Conservation (phyloP, 2,797 vertebrate species). For the Xenopus petersii region DNA sequence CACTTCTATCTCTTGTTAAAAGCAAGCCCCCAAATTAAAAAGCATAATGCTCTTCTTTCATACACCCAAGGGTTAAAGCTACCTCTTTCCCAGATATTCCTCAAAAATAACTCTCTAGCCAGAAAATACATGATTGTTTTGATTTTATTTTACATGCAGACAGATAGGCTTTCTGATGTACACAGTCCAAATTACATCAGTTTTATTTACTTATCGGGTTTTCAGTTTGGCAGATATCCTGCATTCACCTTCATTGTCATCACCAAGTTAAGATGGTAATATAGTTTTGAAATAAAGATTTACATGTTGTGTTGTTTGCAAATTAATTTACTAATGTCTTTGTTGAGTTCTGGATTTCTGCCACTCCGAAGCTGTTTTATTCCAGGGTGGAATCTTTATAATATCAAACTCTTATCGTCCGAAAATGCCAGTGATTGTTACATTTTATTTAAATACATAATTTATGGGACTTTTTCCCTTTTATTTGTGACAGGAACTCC, state of each 20-base stretch:
- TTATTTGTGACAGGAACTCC: slow-evolving; percentile 76
- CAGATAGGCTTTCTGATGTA: background rate
- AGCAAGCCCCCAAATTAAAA: background rate
- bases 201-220: background rate
- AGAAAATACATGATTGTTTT: background rate
- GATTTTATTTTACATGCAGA: background rate
- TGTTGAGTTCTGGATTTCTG: background rate
- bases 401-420: too few relatives aligned
- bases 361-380: background rate
- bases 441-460: background rate
- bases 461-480: too few relatives aligned
- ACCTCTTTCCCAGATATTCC: background rate
- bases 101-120: background rate
- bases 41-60: slow-evolving; percentile 1
- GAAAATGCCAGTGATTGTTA: background rate
- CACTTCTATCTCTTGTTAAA: too few relatives aligned
- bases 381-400: background rate
- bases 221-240: slow-evolving; percentile 3
- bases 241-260: background rate
- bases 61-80: background rate
- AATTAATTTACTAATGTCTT: background rate
- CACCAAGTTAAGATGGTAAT: background rate
- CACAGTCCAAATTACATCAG: background rate
- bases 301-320: too few relatives aligned
- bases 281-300: too few relatives aligned